Conservation (phyloP, 2,888 invertebrate genomes). For the Pristionchus maxplancki region DNA sequence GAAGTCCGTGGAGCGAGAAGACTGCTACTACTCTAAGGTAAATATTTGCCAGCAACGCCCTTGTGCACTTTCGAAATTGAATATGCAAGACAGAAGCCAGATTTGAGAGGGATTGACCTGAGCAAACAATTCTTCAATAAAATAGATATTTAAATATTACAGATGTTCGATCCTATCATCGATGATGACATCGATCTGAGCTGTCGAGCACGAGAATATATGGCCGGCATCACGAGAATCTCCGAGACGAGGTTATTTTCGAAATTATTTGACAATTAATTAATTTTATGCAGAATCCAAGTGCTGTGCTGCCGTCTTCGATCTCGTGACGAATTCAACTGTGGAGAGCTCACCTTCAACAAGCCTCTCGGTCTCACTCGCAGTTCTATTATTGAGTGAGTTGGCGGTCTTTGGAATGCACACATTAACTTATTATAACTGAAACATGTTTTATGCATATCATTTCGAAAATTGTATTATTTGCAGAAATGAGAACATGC, state of each 20-base stretch:
- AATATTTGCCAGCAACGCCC: background rate
- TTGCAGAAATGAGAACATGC: conserved; percentile 68
- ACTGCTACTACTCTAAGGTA: conserved; percentile 71
- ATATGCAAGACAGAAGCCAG: background rate
- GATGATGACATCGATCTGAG: conserved; percentile 64
- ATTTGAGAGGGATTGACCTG: background rate
- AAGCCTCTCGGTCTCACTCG: conserved; percentile 73
- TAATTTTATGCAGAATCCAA: conserved; percentile 68
- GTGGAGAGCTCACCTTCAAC: conserved; percentile 69
- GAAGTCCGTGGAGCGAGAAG: conserved; percentile 72
- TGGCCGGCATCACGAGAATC: conserved; percentile 76
- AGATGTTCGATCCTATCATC: conserved; percentile 72
- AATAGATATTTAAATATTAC: background rate
- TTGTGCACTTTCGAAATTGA: background rate
- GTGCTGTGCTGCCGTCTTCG: conserved; percentile 74
- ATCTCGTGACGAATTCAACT: conserved; percentile 72
- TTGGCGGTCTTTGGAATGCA: too few relatives aligned
- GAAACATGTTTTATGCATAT: too few relatives aligned
- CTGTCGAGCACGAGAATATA: conserved; percentile 72
- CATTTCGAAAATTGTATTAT: background rate
- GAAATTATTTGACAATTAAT: background rate
- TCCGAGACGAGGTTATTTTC: conserved; percentile 69
- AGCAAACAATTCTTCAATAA: background rate
- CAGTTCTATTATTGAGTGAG: conserved; percentile 72
- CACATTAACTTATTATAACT: too few relatives aligned